A percentile compares a stretch with the other conserved stretches of the same genome.
phyloP scores from a whole-genome alignment of 2,113 vertebrate genomes.

The Gymnorhina tibicen region DNA sequence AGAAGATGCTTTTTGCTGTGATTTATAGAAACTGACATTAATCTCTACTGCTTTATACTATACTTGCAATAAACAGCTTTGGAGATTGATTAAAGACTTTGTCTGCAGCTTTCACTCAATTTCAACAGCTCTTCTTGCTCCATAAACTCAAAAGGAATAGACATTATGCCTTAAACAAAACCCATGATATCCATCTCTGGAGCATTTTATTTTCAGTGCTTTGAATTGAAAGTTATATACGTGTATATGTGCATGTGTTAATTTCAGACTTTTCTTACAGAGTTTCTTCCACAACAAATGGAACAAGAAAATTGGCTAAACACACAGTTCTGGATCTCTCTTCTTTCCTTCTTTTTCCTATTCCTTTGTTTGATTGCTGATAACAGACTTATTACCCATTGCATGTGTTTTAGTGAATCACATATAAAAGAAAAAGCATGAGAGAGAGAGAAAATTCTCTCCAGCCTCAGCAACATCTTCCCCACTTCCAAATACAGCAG shows the following conservation, averaged over 20 bases:
- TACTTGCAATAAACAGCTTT: conserved; percentile 42
- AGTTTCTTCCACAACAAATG: not conserved
- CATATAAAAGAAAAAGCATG: not conserved
- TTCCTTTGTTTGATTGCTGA: not conserved
- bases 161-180: conserved; percentile 49
- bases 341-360: not conserved
- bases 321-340: not conserved
- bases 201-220: conserved; percentile 14
- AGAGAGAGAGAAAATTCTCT: not conserved
- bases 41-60: conserved; percentile 52
- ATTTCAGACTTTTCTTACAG: not conserved
- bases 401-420: not conserved
- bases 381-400: not conserved
- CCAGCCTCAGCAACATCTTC: not conserved
- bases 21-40: conserved; percentile 53
- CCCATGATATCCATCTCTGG: conserved; percentile 4
- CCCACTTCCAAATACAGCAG: not conserved
- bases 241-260: not conserved
- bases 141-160: conserved; percentile 59
- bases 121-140: conserved; percentile 47
- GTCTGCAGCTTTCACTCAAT: conserved; percentile 56
- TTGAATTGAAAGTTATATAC: not conserved
- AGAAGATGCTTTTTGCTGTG: conserved; percentile 36
- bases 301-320: not conserved
- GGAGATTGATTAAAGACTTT: conserved; percentile 61